phyloP scores from a whole-genome alignment of 2,888 invertebrate species.

The Aplocera efformata region DNA sequence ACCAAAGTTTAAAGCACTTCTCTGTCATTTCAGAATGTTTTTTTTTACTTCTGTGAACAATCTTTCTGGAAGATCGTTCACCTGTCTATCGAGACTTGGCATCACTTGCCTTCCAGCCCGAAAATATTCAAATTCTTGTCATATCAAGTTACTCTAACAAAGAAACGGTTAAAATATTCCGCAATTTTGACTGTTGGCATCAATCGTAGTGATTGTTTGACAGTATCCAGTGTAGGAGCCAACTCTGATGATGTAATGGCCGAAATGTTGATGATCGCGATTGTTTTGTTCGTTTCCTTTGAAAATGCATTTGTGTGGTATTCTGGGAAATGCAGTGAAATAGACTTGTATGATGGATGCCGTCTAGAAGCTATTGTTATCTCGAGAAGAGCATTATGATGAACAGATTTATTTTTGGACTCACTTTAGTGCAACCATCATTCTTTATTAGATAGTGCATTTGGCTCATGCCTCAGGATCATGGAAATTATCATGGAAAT shows the following conservation, averaged over 20 bases:
- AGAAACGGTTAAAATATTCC: slow-evolving; percentile 24
- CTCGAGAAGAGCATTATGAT: too few species aligned
- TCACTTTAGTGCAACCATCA: too few species aligned
- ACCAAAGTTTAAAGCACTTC: too few species aligned
- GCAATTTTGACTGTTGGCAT: slow-evolving; percentile 28
- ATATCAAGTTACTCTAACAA: slow-evolving; percentile 29
- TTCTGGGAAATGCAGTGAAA: slow-evolving; percentile 3
- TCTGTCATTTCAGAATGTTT: background rate
- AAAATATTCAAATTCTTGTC: slow-evolving; percentile 13
- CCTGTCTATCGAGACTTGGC: slow-evolving; percentile 22
- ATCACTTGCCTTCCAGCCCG: slow-evolving; percentile 7
- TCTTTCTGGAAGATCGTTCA: slow-evolving; percentile 20
- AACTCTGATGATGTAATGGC: slow-evolving; percentile 28
- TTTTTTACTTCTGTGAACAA: background rate
- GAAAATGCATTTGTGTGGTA: slow-evolving; percentile 12
- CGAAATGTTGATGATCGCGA: slow-evolving; percentile 10
- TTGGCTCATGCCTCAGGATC: too few species aligned
- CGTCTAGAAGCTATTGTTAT: background rate
- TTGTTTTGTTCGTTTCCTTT: slow-evolving; percentile 11
- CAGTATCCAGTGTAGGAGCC: slow-evolving; percentile 21
- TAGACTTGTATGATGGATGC: background rate
- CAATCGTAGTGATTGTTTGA: slow-evolving; percentile 26
- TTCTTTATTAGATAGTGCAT: too few species aligned
- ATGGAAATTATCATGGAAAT: too few species aligned
- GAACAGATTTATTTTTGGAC: too few species aligned